Evolutionary conservation across 1,140 invertebrate genomes (phyloP).

Genomic region (Ooceraea biroi): DNA sequence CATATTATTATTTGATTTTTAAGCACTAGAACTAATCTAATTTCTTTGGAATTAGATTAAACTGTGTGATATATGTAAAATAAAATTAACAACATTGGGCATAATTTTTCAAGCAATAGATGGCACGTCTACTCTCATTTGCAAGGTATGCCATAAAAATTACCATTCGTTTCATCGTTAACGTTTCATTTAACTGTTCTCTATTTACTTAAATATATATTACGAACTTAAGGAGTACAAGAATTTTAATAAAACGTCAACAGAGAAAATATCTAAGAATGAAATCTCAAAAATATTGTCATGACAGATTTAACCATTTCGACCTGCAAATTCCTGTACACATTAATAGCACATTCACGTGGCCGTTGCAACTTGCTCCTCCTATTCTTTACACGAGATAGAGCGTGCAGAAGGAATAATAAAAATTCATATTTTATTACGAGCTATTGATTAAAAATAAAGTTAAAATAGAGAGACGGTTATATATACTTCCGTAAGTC

Average conservation of each 20-base stretch:
- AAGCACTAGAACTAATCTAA: constrained; percentile 5
- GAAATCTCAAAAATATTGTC: constrained; percentile 43
- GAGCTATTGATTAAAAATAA: constrained; percentile 7
- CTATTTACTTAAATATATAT: constrained; percentile 27
- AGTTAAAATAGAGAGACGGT: constrained; percentile 13
- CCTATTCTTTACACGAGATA: constrained; percentile 13
- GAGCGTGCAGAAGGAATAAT: constrained; percentile 22
- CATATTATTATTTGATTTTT: background rate
- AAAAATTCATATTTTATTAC: constrained; percentile 36
- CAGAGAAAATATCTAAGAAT: constrained; percentile 13
- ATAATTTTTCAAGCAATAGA: constrained; percentile 56
- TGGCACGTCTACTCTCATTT: constrained; percentile 56
- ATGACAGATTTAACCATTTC: constrained; percentile 53
- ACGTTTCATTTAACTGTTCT: constrained; percentile 55
- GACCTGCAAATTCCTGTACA: constrained; percentile 13
- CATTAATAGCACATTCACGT: constrained; percentile 41
- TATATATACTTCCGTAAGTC: constrained; percentile 11
- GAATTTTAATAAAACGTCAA: constrained; percentile 22
- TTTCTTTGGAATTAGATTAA: background rate
- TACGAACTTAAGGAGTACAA: constrained; percentile 49
- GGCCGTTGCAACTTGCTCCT: constrained; percentile 14
- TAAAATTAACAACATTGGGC: constrained; percentile 56
- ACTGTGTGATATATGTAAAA: constrained; percentile 23
- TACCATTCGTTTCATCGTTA: constrained; percentile 33
- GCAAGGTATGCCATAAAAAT: constrained; percentile 46